Conservation (phyloP, 2,797 vertebrate species). For the Cetoscarus ocellatus region DNA sequence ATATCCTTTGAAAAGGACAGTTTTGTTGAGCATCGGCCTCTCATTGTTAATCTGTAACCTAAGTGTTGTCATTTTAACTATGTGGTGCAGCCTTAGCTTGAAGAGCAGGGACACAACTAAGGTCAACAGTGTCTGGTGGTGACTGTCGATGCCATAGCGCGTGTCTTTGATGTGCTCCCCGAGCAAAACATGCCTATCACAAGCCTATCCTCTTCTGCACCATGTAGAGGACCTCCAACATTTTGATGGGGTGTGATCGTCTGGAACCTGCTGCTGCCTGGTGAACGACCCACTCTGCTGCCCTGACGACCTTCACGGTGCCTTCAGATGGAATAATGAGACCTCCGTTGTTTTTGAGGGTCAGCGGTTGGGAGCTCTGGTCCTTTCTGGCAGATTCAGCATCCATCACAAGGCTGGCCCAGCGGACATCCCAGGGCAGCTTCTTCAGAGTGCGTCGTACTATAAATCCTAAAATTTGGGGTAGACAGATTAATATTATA, state of each 20-base stretch:
- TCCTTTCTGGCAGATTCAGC: not conserved
- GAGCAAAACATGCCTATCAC: constrained; percentile 11
- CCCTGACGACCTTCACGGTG: constrained; percentile 5
- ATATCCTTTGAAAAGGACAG: not conserved
- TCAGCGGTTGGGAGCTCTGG: constrained; percentile 34
- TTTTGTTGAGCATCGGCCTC: not conserved
- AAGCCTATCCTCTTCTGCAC: constrained; percentile 4
- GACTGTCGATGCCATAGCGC: constrained; percentile 1
- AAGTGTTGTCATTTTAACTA: not conserved
- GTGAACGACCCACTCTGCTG: constrained; percentile 25
- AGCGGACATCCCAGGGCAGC: constrained; percentile 22
- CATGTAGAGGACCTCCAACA: not conserved
- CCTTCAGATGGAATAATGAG: constrained; percentile 33
- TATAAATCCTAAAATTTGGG: constrained; percentile 22
- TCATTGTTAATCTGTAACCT: not conserved
- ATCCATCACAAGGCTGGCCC: not conserved
- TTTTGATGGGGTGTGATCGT: constrained; percentile 12
- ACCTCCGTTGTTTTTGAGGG: constrained; percentile 32
- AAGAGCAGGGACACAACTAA: constrained; percentile 11
- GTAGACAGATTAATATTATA: not conserved
- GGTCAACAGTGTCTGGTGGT: not conserved
- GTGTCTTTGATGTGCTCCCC: not conserved
- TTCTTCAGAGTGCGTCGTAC: not conserved
- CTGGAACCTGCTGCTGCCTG: constrained; percentile 6
- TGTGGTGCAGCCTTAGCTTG: constrained; percentile 6